phyloP scores from a whole-genome alignment of 2,797 vertebrate species.

The Tokudaia muenninki region DNA sequence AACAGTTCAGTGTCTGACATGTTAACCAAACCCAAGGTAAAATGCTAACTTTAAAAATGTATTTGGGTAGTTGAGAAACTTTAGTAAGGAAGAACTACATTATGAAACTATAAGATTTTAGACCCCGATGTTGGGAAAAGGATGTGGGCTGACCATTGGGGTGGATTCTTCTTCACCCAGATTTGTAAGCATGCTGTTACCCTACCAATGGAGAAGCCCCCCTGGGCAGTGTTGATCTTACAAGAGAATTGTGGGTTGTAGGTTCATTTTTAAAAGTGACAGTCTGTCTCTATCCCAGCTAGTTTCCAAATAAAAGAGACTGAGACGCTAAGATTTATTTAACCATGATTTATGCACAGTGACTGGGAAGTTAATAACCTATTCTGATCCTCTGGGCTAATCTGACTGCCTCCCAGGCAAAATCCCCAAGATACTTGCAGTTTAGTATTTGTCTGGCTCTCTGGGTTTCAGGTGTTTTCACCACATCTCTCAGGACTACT shows the following conservation, averaged over 20 bases:
- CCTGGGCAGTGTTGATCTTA: neutral
- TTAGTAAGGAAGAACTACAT: neutral
- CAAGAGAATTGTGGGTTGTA: neutral
- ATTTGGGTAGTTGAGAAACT: neutral
- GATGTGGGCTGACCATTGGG: neutral
- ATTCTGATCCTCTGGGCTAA: neutral
- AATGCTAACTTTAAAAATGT: neutral
- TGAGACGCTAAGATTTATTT: neutral
- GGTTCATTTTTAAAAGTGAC: neutral
- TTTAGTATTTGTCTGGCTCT: neutral
- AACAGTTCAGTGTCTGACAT: neutral
- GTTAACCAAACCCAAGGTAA: conserved; percentile 9
- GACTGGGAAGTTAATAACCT: neutral
- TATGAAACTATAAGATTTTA: neutral
- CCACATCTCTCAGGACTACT: neutral
- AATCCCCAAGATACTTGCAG: neutral
- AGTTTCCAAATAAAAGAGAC: neutral
- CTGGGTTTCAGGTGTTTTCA: neutral
- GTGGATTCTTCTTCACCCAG: too few relatives aligned
- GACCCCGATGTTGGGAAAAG: neutral
- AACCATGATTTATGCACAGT: neutral
- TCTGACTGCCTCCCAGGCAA: neutral
- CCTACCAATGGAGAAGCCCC: neutral
- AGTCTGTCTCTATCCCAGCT: neutral
- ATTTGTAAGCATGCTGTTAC: neutral